Percentiles rank a stretch among this genome's conserved stretches.
phyloP scores from a whole-genome alignment of 2,113 vertebrate species.

The Centropus bengalensis region DNA sequence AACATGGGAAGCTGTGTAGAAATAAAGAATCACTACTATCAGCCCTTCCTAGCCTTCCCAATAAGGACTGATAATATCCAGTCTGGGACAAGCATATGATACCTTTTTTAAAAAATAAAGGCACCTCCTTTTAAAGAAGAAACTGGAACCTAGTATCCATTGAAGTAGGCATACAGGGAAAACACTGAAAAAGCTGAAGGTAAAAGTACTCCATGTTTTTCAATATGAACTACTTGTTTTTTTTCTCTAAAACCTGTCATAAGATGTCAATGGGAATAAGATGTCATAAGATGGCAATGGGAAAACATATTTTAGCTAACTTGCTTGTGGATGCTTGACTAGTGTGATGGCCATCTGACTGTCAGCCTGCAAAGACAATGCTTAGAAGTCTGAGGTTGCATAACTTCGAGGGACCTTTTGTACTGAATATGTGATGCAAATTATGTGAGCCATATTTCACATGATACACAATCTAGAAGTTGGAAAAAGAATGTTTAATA shows the following conservation, averaged over 20 bases:
- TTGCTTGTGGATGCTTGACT: not conserved
- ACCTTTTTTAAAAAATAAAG: not conserved
- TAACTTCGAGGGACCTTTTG: not conserved
- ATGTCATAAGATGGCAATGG: not conserved
- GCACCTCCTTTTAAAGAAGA: not conserved
- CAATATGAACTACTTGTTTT: not conserved
- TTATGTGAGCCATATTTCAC: not conserved
- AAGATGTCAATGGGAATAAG: not conserved
- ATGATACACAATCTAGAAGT: not conserved
- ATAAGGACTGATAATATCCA: not conserved
- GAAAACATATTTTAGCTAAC: not conserved
- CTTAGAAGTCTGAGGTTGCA: not conserved
- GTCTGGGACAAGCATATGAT: not conserved
- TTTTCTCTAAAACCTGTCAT: not conserved
- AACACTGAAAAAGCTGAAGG: not conserved
- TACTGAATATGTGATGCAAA: not conserved
- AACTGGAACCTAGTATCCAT: not conserved
- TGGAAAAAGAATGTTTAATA: not conserved
- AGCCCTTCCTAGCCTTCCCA: not conserved
- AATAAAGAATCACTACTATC: not conserved
- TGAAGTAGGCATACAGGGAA: not conserved
- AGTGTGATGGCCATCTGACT: not conserved
- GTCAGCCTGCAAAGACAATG: not conserved
- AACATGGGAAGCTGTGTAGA: not conserved
- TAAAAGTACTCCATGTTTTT: accelerated